phyloP scores from a whole-genome alignment of 2,113 vertebrate species.

The Natator depressus region DNA sequence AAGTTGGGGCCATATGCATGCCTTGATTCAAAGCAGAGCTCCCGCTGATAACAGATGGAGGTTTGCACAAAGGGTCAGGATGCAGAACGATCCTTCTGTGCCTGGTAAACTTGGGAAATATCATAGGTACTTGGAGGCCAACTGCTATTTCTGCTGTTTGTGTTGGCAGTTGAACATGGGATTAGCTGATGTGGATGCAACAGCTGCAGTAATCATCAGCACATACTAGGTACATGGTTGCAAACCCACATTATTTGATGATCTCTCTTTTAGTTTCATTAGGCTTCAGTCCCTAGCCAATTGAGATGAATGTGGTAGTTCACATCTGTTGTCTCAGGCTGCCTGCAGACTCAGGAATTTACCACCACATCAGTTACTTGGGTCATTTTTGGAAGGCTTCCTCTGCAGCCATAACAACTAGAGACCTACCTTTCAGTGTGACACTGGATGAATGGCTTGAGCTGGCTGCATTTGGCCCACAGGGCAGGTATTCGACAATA shows the following conservation, averaged over 20 bases:
- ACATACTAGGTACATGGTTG: not conserved
- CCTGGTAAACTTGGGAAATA: accelerated
- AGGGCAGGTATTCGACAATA: not conserved
- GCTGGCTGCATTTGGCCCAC: not conserved
- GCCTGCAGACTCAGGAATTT: not conserved
- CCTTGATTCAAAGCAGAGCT: not conserved
- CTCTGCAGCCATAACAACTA: not conserved
- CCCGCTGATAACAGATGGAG: not conserved
- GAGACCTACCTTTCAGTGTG: not conserved
- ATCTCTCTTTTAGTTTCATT: not conserved
- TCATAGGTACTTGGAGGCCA: not conserved
- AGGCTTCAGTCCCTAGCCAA: accelerated
- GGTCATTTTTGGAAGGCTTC: not conserved
- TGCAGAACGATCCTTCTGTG: accelerated
- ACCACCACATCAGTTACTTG: not conserved
- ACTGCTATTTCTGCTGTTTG: not conserved
- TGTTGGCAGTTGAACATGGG: not conserved
- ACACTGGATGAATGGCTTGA: not conserved
- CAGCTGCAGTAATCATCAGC: not conserved
- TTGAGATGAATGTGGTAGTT: not conserved
- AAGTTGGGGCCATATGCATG: accelerated
- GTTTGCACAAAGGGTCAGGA: not conserved
- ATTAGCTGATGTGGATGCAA: not conserved
- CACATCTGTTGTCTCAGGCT: not conserved
- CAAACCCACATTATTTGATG: not conserved